Evolutionary conservation across 2,888 invertebrate genomes (phyloP).

Genomic region (Microctonus hyperodae): DNA sequence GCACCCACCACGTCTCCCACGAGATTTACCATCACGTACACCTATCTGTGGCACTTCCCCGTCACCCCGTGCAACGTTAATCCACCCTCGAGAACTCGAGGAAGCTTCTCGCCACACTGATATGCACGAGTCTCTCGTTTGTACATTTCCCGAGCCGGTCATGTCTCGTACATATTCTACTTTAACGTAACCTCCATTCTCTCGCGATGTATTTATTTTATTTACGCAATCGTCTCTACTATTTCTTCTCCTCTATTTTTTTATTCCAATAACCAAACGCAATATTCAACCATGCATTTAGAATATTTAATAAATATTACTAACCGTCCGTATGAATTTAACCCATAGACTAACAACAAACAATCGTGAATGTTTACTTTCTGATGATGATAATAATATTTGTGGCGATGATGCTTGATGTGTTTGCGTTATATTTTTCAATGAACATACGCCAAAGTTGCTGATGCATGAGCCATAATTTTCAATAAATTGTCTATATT

Average conservation of each 20-base stretch:
- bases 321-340: slow-evolving; percentile 21
- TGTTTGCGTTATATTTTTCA: slow-evolving; percentile 25
- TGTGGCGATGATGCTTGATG: slow-evolving; percentile 28
- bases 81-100: slow-evolving; percentile 25
- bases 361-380: slow-evolving; percentile 35
- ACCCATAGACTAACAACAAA: background rate
- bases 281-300: background rate
- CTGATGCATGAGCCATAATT: slow-evolving; percentile 24
- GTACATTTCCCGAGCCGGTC: slow-evolving; percentile 16
- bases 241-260: background rate
- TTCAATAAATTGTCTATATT: slow-evolving; percentile 20
- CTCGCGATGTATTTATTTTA: background rate
- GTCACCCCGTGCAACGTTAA: slow-evolving; percentile 15
- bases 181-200: background rate
- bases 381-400: slow-evolving; percentile 25
- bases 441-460: slow-evolving; percentile 18
- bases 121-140: slow-evolving; percentile 28
- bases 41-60: slow-evolving; percentile 21
- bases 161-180: slow-evolving; percentile 9
- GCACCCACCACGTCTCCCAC: slow-evolving; percentile 34
- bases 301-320: background rate
- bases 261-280: background rate
- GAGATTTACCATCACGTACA: slow-evolving; percentile 28
- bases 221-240: background rate
- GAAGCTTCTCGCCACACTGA: slow-evolving; percentile 27